phyloP scores from a whole-genome alignment of 2,888 invertebrate species.

The Rugalucina vietnamica region DNA sequence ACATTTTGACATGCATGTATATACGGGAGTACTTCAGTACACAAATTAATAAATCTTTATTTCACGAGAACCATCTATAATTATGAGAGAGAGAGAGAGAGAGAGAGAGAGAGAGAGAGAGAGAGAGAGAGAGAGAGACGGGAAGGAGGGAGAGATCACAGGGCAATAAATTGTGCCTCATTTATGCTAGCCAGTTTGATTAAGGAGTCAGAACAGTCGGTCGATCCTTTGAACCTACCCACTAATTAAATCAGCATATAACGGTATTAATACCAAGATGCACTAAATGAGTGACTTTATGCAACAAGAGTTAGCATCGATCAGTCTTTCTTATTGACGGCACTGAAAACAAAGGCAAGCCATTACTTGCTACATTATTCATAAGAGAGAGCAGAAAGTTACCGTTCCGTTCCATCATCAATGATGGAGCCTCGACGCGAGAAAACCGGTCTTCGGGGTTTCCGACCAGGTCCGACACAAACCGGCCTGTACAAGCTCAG shows the following conservation, averaged over 20 bases:
- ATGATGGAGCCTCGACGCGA: too few species aligned
- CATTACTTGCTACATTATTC: not conserved
- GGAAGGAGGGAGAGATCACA: too few species aligned
- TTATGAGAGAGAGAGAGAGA: too few species aligned
- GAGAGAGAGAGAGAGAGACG: too few species aligned
- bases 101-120: too few species aligned
- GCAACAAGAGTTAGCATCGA: not conserved
- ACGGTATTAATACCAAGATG: not conserved
- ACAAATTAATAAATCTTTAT: too few species aligned
- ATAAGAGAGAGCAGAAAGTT: not conserved
- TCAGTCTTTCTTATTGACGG: not conserved
- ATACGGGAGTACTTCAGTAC: too few species aligned
- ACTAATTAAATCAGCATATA: not conserved
- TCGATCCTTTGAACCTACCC: not conserved
- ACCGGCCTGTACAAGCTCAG: too few species aligned
- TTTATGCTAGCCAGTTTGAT: not conserved
- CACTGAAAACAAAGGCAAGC: not conserved
- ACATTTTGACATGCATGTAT: too few species aligned
- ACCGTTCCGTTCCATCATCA: not conserved
- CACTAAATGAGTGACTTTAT: not conserved
- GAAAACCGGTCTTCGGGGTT: too few species aligned
- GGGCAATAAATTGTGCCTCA: not conserved
- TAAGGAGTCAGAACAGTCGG: not conserved
- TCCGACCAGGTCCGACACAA: too few species aligned
- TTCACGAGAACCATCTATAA: too few species aligned